These are phyloP conservation scores for Diadromus collaris DNA, from an alignment of 2,888 invertebrate genomes.

Conservation along the genomic window DNA sequence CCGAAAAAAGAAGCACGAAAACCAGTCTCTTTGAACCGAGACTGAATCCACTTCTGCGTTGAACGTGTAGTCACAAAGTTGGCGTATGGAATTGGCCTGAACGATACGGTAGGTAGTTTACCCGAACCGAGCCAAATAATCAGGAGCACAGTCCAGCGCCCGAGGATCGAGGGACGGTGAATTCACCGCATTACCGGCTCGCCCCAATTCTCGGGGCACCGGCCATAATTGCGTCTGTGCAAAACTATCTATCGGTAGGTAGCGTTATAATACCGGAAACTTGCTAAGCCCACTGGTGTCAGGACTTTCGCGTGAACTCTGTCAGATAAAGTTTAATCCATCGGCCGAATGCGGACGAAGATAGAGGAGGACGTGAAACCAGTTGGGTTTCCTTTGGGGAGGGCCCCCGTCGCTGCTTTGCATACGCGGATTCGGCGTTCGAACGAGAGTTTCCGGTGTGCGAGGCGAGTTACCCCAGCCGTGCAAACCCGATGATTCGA, in stretches of 20 bases:
- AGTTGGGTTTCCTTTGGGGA: slow-evolving; percentile 24
- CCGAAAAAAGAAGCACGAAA: too few species aligned
- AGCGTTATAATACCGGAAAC: slow-evolving; percentile 26
- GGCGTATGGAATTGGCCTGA: too few species aligned
- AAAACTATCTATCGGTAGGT: not conserved
- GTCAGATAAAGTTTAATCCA: slow-evolving; percentile 46
- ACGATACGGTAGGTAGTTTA: too few species aligned
- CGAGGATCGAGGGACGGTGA: too few species aligned
- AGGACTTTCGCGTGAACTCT: slow-evolving; percentile 35
- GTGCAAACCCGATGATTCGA: slow-evolving; percentile 71
- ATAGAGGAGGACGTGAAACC: slow-evolving; percentile 12
- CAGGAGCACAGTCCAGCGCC: too few species aligned
- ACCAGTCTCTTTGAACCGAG: too few species aligned
- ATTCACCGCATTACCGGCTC: too few species aligned
- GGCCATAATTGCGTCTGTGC: not conserved
- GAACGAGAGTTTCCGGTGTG: slow-evolving; percentile 38
- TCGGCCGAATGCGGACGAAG: slow-evolving; percentile 36
- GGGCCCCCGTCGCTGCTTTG: slow-evolving; percentile 64
- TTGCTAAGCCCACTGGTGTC: slow-evolving; percentile 22
- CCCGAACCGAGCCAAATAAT: too few species aligned
- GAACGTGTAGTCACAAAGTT: too few species aligned
- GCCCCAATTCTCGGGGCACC: not conserved
- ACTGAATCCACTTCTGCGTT: too few species aligned
- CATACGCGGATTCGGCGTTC: slow-evolving; percentile 66
- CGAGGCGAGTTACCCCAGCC: slow-evolving; percentile 33